Conservation (phyloP, 2,113 vertebrate species). For the Leiothrix lutea region DNA sequence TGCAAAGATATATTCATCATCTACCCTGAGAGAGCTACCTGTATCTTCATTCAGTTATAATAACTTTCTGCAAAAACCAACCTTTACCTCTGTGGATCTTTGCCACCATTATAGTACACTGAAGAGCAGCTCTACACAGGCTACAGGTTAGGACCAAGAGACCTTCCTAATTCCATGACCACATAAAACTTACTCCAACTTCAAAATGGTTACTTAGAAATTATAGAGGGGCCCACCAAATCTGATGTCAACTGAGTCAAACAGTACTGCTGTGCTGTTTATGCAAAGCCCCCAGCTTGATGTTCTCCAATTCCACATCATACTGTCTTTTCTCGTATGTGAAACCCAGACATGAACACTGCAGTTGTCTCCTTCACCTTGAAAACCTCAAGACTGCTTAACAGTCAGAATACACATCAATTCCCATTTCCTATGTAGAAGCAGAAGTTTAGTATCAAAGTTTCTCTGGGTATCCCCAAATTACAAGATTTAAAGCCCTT, state of each 20-base stretch:
- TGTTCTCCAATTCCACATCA: neutral
- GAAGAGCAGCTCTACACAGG: neutral
- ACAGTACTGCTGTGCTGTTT: neutral
- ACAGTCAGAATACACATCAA: neutral
- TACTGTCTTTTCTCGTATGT: neutral
- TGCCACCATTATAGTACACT: neutral
- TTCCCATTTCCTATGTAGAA: neutral
- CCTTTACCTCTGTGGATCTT: neutral
- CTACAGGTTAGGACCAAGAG: neutral
- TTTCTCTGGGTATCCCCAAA: neutral
- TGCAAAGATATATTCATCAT: neutral
- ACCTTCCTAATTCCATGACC: neutral
- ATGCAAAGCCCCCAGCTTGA: accelerated
- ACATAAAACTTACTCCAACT: neutral
- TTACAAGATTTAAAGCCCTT: neutral
- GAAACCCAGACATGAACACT: neutral
- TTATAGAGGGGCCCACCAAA: neutral
- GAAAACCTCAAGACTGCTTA: neutral
- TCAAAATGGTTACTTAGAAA: neutral
- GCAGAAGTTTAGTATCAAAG: neutral
- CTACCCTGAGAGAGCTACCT: neutral
- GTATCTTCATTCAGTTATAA: neutral
- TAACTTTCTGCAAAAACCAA: neutral
- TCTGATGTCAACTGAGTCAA: neutral
- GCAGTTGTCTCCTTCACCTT: neutral